Conservation (phyloP, 2,113 vertebrate genomes). For the Hystrix brachyura region DNA sequence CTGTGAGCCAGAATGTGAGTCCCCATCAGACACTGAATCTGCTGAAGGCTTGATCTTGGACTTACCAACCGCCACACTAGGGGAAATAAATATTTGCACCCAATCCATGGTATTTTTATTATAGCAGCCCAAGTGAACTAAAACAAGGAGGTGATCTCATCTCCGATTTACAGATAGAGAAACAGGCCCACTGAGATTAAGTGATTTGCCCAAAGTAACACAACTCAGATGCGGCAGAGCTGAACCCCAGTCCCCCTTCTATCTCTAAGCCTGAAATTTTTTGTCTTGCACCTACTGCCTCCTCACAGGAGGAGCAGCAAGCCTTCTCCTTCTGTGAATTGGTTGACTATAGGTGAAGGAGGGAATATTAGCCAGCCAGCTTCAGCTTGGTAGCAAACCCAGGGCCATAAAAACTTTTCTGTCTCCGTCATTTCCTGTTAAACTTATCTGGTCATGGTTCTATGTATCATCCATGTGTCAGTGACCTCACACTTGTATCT, state of each 20-base stretch:
- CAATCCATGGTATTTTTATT: background rate
- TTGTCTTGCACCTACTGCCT: background rate
- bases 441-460: background rate
- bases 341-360: background rate
- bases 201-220: background rate
- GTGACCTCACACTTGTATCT: background rate
- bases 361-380: background rate
- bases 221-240: background rate
- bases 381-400: too few relatives aligned
- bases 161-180: background rate
- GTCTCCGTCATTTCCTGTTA: background rate
- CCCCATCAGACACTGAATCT: background rate
- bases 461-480: background rate
- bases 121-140: too few relatives aligned
- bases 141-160: background rate
- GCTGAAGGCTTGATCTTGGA: background rate
- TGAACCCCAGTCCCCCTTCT: background rate
- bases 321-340: background rate
- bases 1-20: background rate
- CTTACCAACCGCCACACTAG: background rate
- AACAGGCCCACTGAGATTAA: background rate
- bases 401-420: background rate
- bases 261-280: background rate
- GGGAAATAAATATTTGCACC: background rate
- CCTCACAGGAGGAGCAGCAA: background rate